Percentiles rank a stretch among this genome's conserved stretches.
Conservation (phyloP, 2,797 vertebrate genomes). For the Chelidonichthys spinosus region DNA sequence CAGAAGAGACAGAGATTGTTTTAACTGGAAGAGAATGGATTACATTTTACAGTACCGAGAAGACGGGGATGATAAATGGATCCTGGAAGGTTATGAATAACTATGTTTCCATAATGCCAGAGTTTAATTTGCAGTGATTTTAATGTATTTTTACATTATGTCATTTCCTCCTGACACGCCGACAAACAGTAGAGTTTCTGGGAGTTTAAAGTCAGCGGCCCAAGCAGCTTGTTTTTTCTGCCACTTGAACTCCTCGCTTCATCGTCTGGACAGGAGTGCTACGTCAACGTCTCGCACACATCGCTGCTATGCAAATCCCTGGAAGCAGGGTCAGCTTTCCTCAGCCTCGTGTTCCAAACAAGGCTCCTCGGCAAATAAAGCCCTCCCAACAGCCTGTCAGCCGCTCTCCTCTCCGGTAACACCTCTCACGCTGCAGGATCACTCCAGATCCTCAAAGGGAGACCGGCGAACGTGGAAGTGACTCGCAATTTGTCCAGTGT, state of each 20-base stretch:
- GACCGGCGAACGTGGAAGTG: conserved; percentile 9
- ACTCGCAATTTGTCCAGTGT: conserved; percentile 37
- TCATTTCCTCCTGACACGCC: neutral
- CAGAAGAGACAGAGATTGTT: neutral
- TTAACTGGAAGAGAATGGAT: neutral
- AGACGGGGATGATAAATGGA: neutral
- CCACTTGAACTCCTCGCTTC: conserved; percentile 29
- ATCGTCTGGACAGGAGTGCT: conserved; percentile 60
- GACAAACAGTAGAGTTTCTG: neutral
- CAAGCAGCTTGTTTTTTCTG: conserved; percentile 12
- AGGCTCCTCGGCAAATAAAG: conserved; percentile 50
- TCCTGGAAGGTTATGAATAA: neutral
- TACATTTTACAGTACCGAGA: rapidly evolving
- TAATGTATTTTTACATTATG: neutral
- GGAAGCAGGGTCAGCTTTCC: conserved; percentile 45
- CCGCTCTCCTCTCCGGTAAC: conserved; percentile 12
- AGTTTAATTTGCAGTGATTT: neutral
- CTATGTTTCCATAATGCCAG: too few relatives aligned
- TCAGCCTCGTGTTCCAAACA: conserved; percentile 51
- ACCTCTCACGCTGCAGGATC: conserved; percentile 22
- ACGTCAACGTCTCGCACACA: conserved; percentile 60
- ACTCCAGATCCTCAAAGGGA: conserved; percentile 5
- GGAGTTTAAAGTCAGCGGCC: conserved; percentile 11
- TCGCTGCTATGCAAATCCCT: conserved; percentile 46
- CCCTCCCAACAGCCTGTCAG: conserved; percentile 43